These are phyloP conservation scores for Agrotis exclamationis DNA, from an alignment of 2,888 invertebrate species.

Conservation along the genomic window DNA sequence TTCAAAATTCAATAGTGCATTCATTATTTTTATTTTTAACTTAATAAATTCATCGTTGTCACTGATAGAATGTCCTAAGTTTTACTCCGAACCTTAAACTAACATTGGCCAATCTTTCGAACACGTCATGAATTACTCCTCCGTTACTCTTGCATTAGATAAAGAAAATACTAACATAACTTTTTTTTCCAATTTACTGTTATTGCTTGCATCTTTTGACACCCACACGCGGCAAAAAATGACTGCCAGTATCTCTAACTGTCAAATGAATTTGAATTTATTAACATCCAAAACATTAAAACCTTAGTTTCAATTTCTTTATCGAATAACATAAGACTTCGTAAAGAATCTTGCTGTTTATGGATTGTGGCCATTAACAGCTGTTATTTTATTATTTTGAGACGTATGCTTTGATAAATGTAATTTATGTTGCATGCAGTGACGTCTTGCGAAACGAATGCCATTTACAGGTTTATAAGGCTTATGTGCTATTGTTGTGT, in stretches of 20 bases:
- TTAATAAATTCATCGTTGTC: too few species aligned
- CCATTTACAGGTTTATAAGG: background rate
- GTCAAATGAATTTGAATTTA: constrained; percentile 39
- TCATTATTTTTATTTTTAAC: too few species aligned
- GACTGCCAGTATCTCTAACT: constrained; percentile 20
- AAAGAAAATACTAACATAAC: background rate
- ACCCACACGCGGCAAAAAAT: constrained; percentile 31
- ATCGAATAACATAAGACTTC: constrained; percentile 20
- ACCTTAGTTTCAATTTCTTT: constrained; percentile 10
- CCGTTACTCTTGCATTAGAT: background rate
- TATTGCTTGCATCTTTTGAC: constrained; percentile 11
- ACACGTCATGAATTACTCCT: background rate
- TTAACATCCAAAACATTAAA: constrained; percentile 28
- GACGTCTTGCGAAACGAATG: constrained; percentile 2
- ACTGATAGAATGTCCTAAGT: too few species aligned
- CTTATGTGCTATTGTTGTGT: background rate
- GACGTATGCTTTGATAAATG: constrained; percentile 7
- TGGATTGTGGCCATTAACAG: constrained; percentile 22
- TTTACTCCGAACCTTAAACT: background rate
- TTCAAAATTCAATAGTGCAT: too few species aligned
- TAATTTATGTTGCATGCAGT: constrained; percentile 5
- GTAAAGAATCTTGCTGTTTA: constrained; percentile 21
- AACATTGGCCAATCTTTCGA: background rate
- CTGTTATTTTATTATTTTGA: constrained; percentile 23
- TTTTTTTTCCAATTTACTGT: constrained; percentile 18